Evolutionary conservation across 2,113 vertebrate genomes (phyloP), one percentile per base, ranked within the genome.

Genomic region (Bubo bubo): DNA sequence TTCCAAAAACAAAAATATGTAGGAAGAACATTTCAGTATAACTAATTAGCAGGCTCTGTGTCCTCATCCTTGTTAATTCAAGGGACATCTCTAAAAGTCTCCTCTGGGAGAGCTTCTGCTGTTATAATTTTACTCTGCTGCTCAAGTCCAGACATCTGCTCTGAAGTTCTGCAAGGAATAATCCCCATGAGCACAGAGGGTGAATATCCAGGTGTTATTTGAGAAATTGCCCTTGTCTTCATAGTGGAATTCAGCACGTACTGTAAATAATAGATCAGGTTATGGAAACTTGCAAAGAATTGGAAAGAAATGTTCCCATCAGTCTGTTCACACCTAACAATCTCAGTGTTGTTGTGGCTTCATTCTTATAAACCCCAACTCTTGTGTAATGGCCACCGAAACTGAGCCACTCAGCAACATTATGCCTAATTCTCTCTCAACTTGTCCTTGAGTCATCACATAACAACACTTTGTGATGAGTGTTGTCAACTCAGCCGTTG

Each of bases 1-100:
- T 96, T 94, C 91, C 84, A 96, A 95, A 97, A 90, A 27, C 86
- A 96, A 97, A 96, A 97, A 84, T 81, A 89, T 6, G 93, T 96
- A 95, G 93, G 96, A 97, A 97, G 97, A 95, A 95, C 66, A 93
- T 93, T 91, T 85, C 80, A 82, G 88, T 74, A 21, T 80, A 90
- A 95, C 64, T 95, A 91, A 95, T 96, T 93, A 96, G 80, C 80
- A 94, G 84, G 80, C 74, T 95, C 94, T 85, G 41, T 82, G 80
- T 91, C 94, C 83, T 84, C 84, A 91, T 93, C 93, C 73, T 93
- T 22, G 70, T 66, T 85, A 91, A 93, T 76, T 93, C 94, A 85
- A 89, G 80, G 80, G 94, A 68, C 73, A 72, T 32, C 80, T 94
- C 80, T 47, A 39, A 43, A 94, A 67, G 70, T 23, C 17, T 86